Base-by-base conservation (phyloP, 2,888 invertebrate genomes). In the Dryococelus australis region DNA sequence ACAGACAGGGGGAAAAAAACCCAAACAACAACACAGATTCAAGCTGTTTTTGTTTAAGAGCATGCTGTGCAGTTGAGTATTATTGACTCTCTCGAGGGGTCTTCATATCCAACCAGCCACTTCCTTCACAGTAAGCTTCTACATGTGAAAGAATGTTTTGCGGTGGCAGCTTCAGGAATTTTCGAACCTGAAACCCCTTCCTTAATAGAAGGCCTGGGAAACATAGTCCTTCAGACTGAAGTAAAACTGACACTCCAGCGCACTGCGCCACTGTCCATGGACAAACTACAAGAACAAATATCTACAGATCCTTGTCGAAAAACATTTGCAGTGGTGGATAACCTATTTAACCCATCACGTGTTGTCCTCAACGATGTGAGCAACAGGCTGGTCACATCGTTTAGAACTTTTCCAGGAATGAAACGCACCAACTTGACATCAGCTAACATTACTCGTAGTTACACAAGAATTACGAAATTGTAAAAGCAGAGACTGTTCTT, bases 251-350 rank as follows among this genome's bases (percentile, higher is more conserved):
- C 47, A 47, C 47, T 47, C 47, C 47, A 47, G 12, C 47, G 12
- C 6, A 47, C 47, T 47, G 47, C 12, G 12, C 12, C 47, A 47
- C 12, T 47, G 47, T 47, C 47, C 12, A 27, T 35, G 43, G 83
- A 83, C 24, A 27, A 83, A 28, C 43, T 83, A 43, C 28, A 35
- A 35, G 35, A 83, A 24, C 24, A 20, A 27, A 83, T 83, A 27
- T 35, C 28, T 1, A 27, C 0, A 83, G 83, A 83, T 27, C 83
- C 83, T 20, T 35, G 83, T 24, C 12, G 24, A 28, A 28, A 83
- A 13, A 83, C 43, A 35, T 83, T 83, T 83, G 83, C n/a, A 83
- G 83, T 43, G 12, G 28, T 83, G 43, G 83, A 28, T 12, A 83
- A 83, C 16, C 43, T 83, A 9, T 83, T 83, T 28, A 83, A 27